Evolutionary conservation across 2,797 vertebrate species (phyloP).

Genomic region (Phataginus tricuspis): DNA sequence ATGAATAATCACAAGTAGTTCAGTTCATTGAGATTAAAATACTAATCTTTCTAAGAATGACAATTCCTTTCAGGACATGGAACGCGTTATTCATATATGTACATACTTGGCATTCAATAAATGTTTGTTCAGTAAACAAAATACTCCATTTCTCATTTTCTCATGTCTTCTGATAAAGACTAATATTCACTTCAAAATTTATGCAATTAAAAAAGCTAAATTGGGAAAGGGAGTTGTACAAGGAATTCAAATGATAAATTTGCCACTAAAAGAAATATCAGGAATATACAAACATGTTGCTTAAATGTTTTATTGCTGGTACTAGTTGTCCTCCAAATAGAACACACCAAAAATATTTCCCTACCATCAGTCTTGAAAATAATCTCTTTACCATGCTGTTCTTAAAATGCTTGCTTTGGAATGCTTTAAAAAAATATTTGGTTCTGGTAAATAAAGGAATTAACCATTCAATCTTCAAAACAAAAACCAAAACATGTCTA

Average conservation of each 20-base stretch:
- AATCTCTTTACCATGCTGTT: background rate
- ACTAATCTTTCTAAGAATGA: background rate
- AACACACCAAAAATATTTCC: background rate
- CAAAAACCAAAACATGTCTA: background rate
- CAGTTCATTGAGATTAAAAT: background rate
- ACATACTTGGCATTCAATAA: background rate
- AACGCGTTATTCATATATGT: background rate
- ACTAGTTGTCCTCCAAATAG: background rate
- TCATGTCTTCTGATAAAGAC: slow-evolving; percentile 11
- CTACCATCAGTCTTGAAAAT: slow-evolving; percentile 2
- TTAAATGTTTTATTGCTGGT: background rate
- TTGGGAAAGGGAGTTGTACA: background rate
- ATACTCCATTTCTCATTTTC: slow-evolving; percentile 21
- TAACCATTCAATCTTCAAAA: background rate
- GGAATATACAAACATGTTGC: background rate
- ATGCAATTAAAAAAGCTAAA: background rate
- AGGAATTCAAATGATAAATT: slow-evolving; percentile 25
- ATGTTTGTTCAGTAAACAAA: slow-evolving; percentile 2
- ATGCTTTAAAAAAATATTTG: background rate
- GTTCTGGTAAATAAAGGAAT: background rate
- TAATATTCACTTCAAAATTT: slow-evolving; percentile 34
- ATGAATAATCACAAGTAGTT: background rate
- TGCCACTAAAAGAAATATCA: background rate
- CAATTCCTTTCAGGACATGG: slow-evolving; percentile 11
- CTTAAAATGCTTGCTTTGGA: slow-evolving; percentile 25